Conservation (phyloP, 2,113 vertebrate species). For the Potamarius usumacintae region DNA sequence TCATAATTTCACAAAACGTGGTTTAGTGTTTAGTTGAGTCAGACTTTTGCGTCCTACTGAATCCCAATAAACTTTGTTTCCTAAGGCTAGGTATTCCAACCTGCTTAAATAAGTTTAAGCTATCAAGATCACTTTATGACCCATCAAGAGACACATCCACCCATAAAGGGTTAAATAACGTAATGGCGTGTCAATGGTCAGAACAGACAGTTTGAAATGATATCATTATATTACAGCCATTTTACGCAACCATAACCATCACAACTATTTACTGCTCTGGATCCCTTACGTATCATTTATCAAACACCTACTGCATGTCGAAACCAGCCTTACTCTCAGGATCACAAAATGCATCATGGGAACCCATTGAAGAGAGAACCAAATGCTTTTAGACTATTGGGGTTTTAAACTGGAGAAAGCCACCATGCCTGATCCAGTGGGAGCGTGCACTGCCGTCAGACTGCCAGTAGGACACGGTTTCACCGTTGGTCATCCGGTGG, state of each 20-base stretch:
- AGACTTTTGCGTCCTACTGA: background rate
- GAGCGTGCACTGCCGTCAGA: slow-evolving; percentile 94
- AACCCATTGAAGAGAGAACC: background rate
- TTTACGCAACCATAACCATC: background rate
- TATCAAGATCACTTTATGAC: background rate
- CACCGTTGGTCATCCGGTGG: slow-evolving; percentile 93
- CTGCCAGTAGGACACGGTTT: slow-evolving; percentile 93
- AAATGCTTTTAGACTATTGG: background rate
- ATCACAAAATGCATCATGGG: background rate
- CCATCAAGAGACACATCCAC: background rate
- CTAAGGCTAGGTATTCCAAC: background rate
- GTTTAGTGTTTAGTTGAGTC: background rate
- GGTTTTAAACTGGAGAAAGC: background rate
- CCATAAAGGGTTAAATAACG: background rate
- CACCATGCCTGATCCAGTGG: slow-evolving; percentile 90
- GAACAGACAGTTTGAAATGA: background rate
- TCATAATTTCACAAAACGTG: background rate
- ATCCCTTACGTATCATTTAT: background rate
- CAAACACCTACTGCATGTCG: background rate
- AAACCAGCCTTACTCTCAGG: background rate
- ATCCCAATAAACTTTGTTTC: background rate
- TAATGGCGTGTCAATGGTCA: background rate
- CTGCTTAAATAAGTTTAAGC: background rate
- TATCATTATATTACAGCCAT: background rate
- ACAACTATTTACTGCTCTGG: background rate